Percentiles rank a stretch among this genome's conserved stretches.
Evolutionary conservation across 2,888 invertebrate genomes (phyloP).

Genomic region (Cheilosia pagana): DNA sequence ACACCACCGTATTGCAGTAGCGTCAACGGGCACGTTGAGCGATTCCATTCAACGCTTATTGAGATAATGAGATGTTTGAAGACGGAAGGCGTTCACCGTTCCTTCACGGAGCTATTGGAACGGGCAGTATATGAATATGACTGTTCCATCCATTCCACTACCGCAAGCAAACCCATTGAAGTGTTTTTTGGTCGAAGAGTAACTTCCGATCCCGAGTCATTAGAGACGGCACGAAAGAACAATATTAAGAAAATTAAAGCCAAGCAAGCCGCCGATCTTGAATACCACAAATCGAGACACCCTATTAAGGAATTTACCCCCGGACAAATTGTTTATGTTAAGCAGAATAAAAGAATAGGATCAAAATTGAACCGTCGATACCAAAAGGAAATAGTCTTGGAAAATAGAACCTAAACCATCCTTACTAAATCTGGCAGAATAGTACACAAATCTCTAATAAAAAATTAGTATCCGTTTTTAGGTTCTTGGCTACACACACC

Average conservation of each 20-base stretch:
- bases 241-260: conserved; percentile 61
- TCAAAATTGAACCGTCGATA: background rate
- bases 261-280: conserved; percentile 49
- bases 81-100: conserved; percentile 7
- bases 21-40: conserved; percentile 66
- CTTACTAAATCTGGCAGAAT: conserved; percentile 23
- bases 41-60: conserved; percentile 72
- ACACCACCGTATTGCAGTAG: conserved; percentile 38
- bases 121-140: conserved; percentile 62
- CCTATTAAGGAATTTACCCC: conserved; percentile 28
- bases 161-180: conserved; percentile 60
- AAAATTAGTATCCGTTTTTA: conserved; percentile 34
- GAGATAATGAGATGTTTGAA: conserved; percentile 69
- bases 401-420: conserved; percentile 8
- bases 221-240: conserved; percentile 52
- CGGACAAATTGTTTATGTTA: too few relatives aligned
- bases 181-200: conserved; percentile 61
- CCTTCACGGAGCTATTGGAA: conserved; percentile 64
- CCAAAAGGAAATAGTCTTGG: background rate
- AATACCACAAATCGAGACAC: conserved; percentile 63
- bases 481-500: conserved; percentile 19
- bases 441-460: background rate
- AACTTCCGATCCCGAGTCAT: conserved; percentile 48
- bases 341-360: too few relatives aligned
- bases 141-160: conserved; percentile 38